Base-by-base conservation (phyloP, 37 sponge, comb jelly and placozoan species). In the Diacarnus erythraeanus region DNA sequence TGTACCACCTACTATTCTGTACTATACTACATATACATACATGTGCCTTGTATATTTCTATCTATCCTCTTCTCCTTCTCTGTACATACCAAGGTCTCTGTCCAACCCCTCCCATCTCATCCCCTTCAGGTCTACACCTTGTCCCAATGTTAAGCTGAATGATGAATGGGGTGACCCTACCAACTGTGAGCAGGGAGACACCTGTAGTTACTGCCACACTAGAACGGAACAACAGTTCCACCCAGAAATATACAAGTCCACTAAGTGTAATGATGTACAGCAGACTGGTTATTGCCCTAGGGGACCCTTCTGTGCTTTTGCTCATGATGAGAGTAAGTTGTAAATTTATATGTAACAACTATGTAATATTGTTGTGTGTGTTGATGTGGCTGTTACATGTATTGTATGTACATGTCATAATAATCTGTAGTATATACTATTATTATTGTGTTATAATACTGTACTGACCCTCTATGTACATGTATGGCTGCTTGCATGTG, bases 201-300 rank as follows among this genome's bases (percentile, higher is more conserved):
- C 51, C 60, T 98, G 98, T 71, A 76, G 77, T 25, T 98, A 98
- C 75, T 98, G 98, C 43, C 98, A 98, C 90, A 98, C 96, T 1
- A 64, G 98, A 25, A 98, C 98, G 17, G 98, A 98, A 65, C 98
- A 98, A 65, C 98, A 98, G 80, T 98, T 98, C 82, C 98, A 98
- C 66, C 96, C 97, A n/a, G 97, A 97, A 94, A 98, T 98, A 61
- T 98, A 98, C 87, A 98, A 98, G 79, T 91, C 92, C 38, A 96
- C 96, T 31, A 93, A 91, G 79, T 98, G 99, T 59, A 95, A 98
- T 74, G 99, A 98, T 87, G 89, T 98, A 38, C 96, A 95, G 77
- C 94, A 96, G 74, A 96, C 97, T 44, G 93, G 93, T 0, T 97
- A 94, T 75, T 98, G 99, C 68, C 99, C 99, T 1, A 84, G 99